Percentiles rank a stretch among this genome's conserved stretches.
Conservation (phyloP, 1,140 invertebrate genomes). For the Drosophila setifemur region DNA sequence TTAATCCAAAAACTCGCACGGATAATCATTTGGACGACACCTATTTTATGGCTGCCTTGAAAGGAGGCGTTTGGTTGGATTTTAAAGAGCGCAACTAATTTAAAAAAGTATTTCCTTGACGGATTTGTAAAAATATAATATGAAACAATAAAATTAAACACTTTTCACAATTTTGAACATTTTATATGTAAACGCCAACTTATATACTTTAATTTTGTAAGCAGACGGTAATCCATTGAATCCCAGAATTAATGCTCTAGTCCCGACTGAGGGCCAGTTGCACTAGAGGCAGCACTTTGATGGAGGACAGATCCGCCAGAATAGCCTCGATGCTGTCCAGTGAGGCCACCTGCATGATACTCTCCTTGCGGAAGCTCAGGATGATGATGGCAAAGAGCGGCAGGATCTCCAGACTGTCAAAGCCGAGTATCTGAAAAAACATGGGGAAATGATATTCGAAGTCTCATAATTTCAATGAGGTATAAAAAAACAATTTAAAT, state of each 20-base stretch:
- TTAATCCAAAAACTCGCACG: conserved; percentile 52
- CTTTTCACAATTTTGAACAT: background rate
- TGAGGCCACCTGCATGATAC: conserved; percentile 94
- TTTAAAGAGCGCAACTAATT: conserved; percentile 33
- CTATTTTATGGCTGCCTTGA: conserved; percentile 47
- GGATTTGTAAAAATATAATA: no score
- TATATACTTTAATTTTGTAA: conserved; percentile 46
- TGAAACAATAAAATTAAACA: background rate
- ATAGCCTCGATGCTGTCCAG: conserved; percentile 94
- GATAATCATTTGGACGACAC: conserved; percentile 54
- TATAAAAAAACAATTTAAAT: no score
- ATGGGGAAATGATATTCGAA: background rate
- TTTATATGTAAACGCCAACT: background rate
- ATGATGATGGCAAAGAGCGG: conserved; percentile 93
- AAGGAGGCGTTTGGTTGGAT: conserved; percentile 63
- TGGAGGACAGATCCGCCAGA: conserved; percentile 93
- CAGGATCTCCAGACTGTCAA: conserved; percentile 95
- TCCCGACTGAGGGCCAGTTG: conserved; percentile 86
- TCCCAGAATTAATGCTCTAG: conserved; percentile 20
- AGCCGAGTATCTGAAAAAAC: conserved; percentile 87
- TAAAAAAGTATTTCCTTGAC: no score
- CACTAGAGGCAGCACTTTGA: conserved; percentile 93
- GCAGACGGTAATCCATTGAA: background rate
- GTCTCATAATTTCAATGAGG: no score
- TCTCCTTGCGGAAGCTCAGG: conserved; percentile 95